These are phyloP conservation scores for Drosophila villosipedis DNA, from an alignment of 2,888 invertebrate species.

Conservation along the genomic window DNA sequence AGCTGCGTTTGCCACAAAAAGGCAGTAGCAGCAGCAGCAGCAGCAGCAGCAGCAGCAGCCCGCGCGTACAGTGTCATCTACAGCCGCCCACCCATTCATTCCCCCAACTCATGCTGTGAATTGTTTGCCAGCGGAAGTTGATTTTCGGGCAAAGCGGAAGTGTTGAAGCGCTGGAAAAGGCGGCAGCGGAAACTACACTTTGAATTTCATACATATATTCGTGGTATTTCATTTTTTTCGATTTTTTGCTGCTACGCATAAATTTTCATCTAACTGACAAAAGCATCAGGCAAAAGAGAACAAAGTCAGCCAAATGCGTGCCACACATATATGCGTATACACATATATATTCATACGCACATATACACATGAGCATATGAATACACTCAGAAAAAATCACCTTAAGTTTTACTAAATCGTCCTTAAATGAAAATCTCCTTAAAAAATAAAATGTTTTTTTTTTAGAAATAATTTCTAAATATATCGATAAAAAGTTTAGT, in stretches of 20 bases:
- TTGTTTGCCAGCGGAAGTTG: conserved; percentile 76
- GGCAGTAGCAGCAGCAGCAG: conserved; percentile 25
- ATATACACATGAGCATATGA: not conserved
- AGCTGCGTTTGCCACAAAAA: conserved; percentile 49
- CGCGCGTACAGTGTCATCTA: not conserved
- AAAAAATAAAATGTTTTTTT: not conserved
- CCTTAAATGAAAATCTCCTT: not conserved
- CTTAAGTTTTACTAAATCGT: not conserved
- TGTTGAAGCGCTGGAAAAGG: conserved; percentile 56
- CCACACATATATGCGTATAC: not conserved
- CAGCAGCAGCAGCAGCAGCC: conserved; percentile 23
- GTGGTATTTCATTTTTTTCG: conserved; percentile 27
- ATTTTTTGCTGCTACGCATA: conserved; percentile 53
- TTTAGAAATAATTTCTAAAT: not conserved
- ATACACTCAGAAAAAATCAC: not conserved
- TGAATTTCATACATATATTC: conserved; percentile 59
- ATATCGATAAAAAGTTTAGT: not conserved
- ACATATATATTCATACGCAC: not conserved
- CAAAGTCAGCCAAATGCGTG: conserved; percentile 30
- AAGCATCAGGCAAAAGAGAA: conserved; percentile 27
- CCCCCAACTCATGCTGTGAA: conserved; percentile 50
- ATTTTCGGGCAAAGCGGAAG: conserved; percentile 75
- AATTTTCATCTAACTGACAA: conserved; percentile 68
- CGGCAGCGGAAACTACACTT: conserved; percentile 33
- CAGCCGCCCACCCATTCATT: conserved; percentile 3